Percentiles rank a stretch among this genome's conserved stretches.
Conservation (phyloP, 1,140 invertebrate species). For the Aphis craccivora region DNA sequence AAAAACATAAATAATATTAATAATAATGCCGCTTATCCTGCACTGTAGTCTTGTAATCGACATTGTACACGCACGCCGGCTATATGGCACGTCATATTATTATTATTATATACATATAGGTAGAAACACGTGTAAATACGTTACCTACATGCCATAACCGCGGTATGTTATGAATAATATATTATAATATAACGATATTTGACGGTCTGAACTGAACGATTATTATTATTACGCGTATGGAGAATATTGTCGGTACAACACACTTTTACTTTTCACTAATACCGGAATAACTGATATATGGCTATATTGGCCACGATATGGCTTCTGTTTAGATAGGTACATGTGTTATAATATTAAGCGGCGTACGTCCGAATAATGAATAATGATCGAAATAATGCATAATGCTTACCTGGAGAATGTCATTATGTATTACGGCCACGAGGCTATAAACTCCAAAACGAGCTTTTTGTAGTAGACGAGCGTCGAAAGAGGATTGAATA, state of each 20-base stretch:
- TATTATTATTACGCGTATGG: background rate
- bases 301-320: background rate
- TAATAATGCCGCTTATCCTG: background rate
- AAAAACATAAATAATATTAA: constrained; percentile 15
- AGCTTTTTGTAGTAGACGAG: background rate
- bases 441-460: background rate
- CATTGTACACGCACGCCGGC: background rate
- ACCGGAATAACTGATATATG: background rate
- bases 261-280: background rate
- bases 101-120: background rate
- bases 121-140: background rate
- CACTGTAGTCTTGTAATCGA: background rate
- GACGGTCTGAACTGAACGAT: background rate
- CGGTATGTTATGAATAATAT: constrained; percentile 3
- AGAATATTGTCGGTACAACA: background rate
- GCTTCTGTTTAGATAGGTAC: background rate
- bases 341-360: background rate
- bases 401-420: background rate
- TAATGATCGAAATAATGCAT: background rate
- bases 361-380: background rate
- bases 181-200: background rate
- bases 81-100: background rate
- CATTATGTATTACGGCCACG: background rate
- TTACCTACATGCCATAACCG: background rate
- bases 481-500: background rate